Evolutionary conservation across 1,140 invertebrate species (phyloP).

Genomic region (Panulirus ornatus): DNA sequence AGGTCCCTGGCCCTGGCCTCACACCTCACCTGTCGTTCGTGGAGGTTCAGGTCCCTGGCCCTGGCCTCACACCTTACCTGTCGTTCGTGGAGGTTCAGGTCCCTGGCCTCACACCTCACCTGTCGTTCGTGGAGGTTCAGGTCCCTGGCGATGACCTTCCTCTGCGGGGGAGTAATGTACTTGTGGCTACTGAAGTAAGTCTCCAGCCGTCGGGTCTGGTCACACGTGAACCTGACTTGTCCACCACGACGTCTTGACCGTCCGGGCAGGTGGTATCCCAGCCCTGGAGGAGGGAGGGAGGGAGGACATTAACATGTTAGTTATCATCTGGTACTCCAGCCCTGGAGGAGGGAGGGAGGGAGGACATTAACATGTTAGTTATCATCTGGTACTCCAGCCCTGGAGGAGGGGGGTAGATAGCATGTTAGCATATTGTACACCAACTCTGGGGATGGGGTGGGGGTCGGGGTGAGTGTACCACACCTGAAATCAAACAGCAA

Average conservation of each 20-base stretch:
- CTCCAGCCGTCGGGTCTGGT: conserved; percentile 67
- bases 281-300: not conserved
- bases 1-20: not conserved
- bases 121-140: conserved; percentile 72
- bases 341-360: not conserved
- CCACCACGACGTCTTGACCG: conserved; percentile 56
- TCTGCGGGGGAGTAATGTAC: conserved; percentile 71
- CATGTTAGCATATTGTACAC: not conserved
- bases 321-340: not conserved
- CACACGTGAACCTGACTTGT: conserved; percentile 62
- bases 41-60: conserved; percentile 45
- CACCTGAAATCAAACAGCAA: no score
- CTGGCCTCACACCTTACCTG: conserved; percentile 67
- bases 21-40: conserved; percentile 56
- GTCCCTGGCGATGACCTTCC: conserved; percentile 66
- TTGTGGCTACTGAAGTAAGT: conserved; percentile 56
- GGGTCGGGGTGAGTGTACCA: no score
- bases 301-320: no score
- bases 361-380: not conserved
- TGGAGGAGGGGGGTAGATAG: not conserved
- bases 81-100: conserved; percentile 69
- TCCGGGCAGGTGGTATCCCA: not conserved
- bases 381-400: not conserved
- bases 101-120: conserved; percentile 56
- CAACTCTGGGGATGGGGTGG: not conserved